phyloP scores from a whole-genome alignment of 2,888 invertebrate genomes.

The Achlya flavicornis region DNA sequence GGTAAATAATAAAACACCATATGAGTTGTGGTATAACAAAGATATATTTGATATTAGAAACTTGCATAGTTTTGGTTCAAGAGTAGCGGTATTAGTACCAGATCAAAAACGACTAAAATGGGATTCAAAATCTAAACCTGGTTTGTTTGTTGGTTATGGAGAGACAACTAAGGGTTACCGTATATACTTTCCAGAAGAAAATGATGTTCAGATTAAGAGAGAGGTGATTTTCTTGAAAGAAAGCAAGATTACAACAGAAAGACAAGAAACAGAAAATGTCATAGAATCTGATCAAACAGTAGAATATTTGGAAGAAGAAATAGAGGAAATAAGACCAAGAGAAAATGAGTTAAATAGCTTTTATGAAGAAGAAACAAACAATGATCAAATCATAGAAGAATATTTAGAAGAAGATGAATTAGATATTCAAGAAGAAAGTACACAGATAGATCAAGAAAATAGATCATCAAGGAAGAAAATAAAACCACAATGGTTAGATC shows the following conservation, averaged over 20 bases:
- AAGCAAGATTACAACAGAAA: too few relatives aligned
- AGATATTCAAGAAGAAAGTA: slow-evolving; percentile 18
- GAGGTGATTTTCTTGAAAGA: slow-evolving; percentile 22
- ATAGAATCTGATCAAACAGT: too few relatives aligned
- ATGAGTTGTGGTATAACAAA: slow-evolving; percentile 9
- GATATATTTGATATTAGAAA: too few relatives aligned
- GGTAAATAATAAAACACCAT: slow-evolving; percentile 6
- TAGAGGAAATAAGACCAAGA: too few relatives aligned
- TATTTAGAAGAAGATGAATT: slow-evolving; percentile 20
- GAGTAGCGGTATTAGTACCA: slow-evolving; percentile 18
- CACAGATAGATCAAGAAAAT: slow-evolving; percentile 23
- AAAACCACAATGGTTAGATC: background rate
- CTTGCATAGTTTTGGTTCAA: background rate
- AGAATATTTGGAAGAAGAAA: too few relatives aligned
- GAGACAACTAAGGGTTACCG: slow-evolving; percentile 23
- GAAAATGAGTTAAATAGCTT: too few relatives aligned
- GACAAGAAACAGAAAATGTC: too few relatives aligned
- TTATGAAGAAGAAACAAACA: slow-evolving; percentile 16
- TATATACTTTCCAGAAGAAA: slow-evolving; percentile 23
- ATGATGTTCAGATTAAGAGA: slow-evolving; percentile 22
- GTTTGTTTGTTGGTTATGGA: slow-evolving; percentile 28
- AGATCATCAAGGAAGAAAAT: slow-evolving; percentile 22
- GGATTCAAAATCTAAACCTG: slow-evolving; percentile 20
- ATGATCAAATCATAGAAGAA: slow-evolving; percentile 18
- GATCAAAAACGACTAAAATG: slow-evolving; percentile 21